A percentile compares a stretch with the other conserved stretches of the same genome.
Conservation (phyloP, 2,797 vertebrate genomes). For the Champsocephalus gunnari region DNA sequence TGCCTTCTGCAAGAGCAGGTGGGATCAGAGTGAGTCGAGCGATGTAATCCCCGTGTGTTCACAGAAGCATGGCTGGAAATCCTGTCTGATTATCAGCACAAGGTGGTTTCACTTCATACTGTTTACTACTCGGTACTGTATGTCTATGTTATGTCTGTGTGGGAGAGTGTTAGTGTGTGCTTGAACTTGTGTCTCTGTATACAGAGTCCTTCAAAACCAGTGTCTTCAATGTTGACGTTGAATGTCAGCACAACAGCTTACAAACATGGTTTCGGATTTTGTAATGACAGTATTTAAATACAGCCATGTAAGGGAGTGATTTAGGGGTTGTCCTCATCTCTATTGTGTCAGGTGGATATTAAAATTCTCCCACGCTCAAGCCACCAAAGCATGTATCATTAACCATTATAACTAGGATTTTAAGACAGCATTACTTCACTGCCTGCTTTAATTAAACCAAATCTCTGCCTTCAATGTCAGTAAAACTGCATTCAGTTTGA, state of each 20-base stretch:
- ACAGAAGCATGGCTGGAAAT: conserved; percentile 57
- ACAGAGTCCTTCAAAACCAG: neutral
- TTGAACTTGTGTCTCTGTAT: conserved; percentile 13
- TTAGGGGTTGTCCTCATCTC: neutral
- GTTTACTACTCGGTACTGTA: neutral
- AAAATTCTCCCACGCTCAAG: neutral
- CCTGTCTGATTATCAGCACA: conserved; percentile 46
- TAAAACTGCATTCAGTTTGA: neutral
- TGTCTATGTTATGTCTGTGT: conserved; percentile 10
- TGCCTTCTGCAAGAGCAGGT: conserved; percentile 41
- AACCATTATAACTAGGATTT: no score
- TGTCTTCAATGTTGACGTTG: neutral
- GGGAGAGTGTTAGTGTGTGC: conserved; percentile 1
- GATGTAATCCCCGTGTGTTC: conserved; percentile 62
- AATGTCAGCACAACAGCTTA: neutral
- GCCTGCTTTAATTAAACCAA: neutral
- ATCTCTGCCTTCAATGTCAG: conserved; percentile 4
- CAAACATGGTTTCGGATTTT: neutral
- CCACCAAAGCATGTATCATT: neutral
- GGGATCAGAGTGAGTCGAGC: conserved; percentile 57
- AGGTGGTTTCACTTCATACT: conserved; percentile 34
- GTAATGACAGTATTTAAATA: neutral
- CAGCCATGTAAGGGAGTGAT: neutral
- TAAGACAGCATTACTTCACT: neutral
- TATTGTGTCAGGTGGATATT: neutral